Evolutionary conservation across 2,888 invertebrate genomes (phyloP).

Genomic region (Cryptus armator): DNA sequence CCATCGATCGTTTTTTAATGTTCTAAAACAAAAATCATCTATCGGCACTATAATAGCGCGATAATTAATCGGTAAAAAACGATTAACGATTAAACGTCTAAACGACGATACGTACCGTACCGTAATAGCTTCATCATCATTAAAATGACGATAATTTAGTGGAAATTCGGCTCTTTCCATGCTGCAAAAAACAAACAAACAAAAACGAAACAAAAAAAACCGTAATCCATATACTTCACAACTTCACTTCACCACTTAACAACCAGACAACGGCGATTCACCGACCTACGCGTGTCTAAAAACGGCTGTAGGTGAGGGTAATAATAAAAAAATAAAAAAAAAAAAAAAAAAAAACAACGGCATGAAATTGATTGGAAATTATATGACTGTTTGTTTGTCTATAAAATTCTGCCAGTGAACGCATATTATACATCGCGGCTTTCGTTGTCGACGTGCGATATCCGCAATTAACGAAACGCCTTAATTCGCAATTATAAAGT

Average conservation of each 20-base stretch:
- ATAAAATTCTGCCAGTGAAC: conserved; percentile 19
- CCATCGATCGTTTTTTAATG: conserved; percentile 53
- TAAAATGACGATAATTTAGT: conserved; percentile 74
- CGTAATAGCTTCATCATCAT: conserved; percentile 8
- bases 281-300: conserved; percentile 86
- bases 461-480: conserved; percentile 11
- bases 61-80: background rate
- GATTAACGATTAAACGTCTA: background rate
- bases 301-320: conserved; percentile 85
- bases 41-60: background rate
- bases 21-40: background rate
- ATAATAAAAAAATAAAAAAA: conserved; percentile 70
- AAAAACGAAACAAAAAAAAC: background rate
- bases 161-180: conserved; percentile 79
- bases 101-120: background rate
- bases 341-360: conserved; percentile 20
- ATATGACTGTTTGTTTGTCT: conserved; percentile 22
- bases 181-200: conserved; percentile 72
- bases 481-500: background rate
- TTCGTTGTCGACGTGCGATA: conserved; percentile 56
- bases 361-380: conserved; percentile 53
- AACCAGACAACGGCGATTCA: conserved; percentile 83
- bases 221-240: conserved; percentile 78
- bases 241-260: conserved; percentile 72
- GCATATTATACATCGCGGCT: conserved; percentile 42